Conservation (phyloP, 2,797 vertebrate genomes). For the Ceryle rudis region DNA sequence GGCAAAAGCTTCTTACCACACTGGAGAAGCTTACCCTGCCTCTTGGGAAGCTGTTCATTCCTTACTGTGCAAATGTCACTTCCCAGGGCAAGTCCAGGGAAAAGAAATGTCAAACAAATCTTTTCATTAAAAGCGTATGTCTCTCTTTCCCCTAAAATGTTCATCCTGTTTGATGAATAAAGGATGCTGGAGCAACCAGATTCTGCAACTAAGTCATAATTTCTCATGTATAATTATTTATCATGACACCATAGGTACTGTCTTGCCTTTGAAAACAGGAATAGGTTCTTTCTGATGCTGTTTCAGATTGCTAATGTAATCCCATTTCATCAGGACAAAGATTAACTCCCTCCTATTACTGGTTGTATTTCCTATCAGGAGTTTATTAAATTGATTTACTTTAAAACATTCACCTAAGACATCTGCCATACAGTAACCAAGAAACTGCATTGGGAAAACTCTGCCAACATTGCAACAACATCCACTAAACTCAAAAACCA, state of each 20-base stretch:
- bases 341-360: background rate
- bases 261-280: constrained; percentile 10
- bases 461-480: background rate
- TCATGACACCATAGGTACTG: background rate
- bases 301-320: constrained; percentile 7
- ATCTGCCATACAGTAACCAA: background rate
- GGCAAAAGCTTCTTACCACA: background rate
- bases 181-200: background rate
- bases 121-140: background rate
- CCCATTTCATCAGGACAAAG: constrained; percentile 23
- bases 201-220: background rate
- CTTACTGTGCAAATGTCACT: background rate
- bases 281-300: background rate
- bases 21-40: background rate
- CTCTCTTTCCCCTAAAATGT: background rate
- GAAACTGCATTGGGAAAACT: background rate
- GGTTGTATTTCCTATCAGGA: background rate
- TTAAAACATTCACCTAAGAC: background rate
- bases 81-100: background rate
- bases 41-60: background rate
- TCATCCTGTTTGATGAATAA: background rate
- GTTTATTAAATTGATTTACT: constrained; percentile 3
- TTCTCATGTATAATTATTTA: background rate
- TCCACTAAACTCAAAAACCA: background rate
- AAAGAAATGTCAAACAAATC: background rate